Percentiles rank a stretch among this genome's conserved stretches.
Conservation (phyloP, 2,888 invertebrate species). For the Chaitophorus viminalis region DNA sequence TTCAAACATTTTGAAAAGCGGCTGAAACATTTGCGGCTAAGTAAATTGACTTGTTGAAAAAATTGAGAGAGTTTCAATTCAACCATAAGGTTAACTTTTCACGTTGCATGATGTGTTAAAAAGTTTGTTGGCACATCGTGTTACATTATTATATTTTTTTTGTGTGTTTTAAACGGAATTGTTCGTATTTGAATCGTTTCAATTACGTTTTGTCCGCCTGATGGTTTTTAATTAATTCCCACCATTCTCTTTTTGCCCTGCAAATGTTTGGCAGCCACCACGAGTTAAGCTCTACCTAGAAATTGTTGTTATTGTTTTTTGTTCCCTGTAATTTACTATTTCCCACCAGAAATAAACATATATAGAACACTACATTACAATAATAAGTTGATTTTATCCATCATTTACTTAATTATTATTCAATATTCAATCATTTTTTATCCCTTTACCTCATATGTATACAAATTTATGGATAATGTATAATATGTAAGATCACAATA, state of each 20-base stretch:
- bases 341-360: neutral
- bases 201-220: slow-evolving; percentile 13
- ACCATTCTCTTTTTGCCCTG: neutral
- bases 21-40: neutral
- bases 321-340: neutral
- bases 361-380: neutral
- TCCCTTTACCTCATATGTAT: too few species aligned
- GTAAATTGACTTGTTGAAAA: slow-evolving; percentile 23
- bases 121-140: slow-evolving; percentile 29
- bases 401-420: too few species aligned
- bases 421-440: too few species aligned
- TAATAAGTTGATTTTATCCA: too few species aligned
- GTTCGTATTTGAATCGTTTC: slow-evolving; percentile 19
- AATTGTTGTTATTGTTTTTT: neutral
- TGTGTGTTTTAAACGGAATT: slow-evolving; percentile 29
- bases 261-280: slow-evolving; percentile 2
- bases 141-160: slow-evolving; percentile 3
- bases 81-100: neutral
- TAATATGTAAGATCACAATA: too few species aligned
- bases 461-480: too few species aligned
- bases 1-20: neutral
- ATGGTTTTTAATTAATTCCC: slow-evolving; percentile 44
- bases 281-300: neutral
- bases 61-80: neutral
- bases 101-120: neutral